A percentile compares a stretch with the other conserved stretches of the same genome.
These are phyloP conservation scores for Telenomus remus DNA, from an alignment of 1,140 invertebrate species.

Conservation along the genomic window DNA sequence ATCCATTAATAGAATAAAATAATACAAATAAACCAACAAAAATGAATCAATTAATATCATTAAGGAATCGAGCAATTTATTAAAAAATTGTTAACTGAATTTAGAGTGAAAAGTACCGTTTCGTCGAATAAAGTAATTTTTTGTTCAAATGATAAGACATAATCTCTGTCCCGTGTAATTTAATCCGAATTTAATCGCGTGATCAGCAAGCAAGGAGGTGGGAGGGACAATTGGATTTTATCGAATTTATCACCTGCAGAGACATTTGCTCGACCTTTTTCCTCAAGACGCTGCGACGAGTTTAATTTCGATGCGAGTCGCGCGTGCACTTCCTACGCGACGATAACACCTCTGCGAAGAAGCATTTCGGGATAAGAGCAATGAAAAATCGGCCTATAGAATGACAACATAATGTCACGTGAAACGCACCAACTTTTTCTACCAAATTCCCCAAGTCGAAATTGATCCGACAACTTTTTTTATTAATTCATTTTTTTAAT, in stretches of 20 bases:
- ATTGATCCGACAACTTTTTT: constrained; percentile 33
- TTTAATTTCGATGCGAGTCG: constrained; percentile 58
- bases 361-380: constrained; percentile 48
- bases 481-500: too few species aligned
- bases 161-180: background rate
- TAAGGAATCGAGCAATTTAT: too few species aligned
- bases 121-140: too few species aligned
- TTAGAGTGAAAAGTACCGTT: too few species aligned
- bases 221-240: constrained; percentile 23
- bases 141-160: background rate
- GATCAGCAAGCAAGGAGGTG: background rate
- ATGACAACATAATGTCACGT: constrained; percentile 29
- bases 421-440: constrained; percentile 34
- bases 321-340: constrained; percentile 49
- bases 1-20: too few species aligned
- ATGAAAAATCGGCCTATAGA: constrained; percentile 40
- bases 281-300: constrained; percentile 23
- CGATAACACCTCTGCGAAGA: constrained; percentile 39
- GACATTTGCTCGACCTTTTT: constrained; percentile 42
- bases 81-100: too few species aligned
- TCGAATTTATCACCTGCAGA: constrained; percentile 37
- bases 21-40: too few species aligned
- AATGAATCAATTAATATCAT: too few species aligned
- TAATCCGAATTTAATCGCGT: background rate
- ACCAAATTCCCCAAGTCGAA: constrained; percentile 30